phyloP scores from a whole-genome alignment of 2,797 vertebrate species.

The Ctenochaetus hawaiiensis region DNA sequence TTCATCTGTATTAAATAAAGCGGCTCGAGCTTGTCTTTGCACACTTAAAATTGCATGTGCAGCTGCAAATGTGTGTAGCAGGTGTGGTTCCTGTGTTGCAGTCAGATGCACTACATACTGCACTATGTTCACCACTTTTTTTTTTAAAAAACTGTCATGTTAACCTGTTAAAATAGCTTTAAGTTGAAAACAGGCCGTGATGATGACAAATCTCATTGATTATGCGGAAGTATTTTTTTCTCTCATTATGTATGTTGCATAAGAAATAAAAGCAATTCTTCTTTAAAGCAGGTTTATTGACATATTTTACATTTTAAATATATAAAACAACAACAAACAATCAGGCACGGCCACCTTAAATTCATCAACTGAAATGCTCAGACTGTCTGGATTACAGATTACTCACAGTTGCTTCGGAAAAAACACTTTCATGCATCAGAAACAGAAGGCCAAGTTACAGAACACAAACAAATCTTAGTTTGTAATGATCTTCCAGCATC shows the following conservation, averaged over 20 bases:
- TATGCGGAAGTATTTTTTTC: background rate
- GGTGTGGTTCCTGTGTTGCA: background rate
- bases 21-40: background rate
- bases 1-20: background rate
- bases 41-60: background rate
- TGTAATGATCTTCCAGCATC: background rate
- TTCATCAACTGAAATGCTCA: background rate
- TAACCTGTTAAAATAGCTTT: too few species aligned
- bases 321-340: background rate
- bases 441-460: background rate
- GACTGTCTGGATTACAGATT: background rate
- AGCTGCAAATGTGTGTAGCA: background rate
- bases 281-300: constrained; percentile 39
- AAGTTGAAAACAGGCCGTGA: background rate
- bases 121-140: background rate
- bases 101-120: background rate
- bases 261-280: background rate
- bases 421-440: background rate
- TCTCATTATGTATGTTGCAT: background rate
- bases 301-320: constrained; percentile 19
- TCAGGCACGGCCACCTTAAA: background rate
- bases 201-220: background rate
- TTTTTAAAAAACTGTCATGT: too few species aligned
- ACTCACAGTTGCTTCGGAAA: background rate
- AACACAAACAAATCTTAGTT: background rate